Conservation (phyloP, 2,888 invertebrate genomes). For the Ophion ventricosus region DNA sequence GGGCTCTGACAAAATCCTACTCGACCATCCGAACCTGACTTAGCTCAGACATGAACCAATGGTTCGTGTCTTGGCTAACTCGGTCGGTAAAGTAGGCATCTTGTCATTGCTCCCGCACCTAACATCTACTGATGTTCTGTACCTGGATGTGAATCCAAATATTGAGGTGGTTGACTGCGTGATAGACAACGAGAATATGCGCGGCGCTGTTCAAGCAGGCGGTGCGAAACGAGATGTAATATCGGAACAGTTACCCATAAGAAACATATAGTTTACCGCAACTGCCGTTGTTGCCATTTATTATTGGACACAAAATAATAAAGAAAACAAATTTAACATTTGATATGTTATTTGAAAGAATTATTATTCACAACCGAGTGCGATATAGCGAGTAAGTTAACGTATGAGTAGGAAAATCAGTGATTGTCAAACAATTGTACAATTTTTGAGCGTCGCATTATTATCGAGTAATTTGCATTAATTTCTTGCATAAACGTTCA, state of each 20-base stretch:
- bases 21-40: too few relatives aligned
- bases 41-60: too few relatives aligned
- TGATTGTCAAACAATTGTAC: constrained; percentile 22
- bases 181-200: constrained; percentile 30
- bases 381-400: constrained; percentile 22
- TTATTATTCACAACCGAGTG: constrained; percentile 22
- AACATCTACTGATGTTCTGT: too few relatives aligned
- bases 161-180: constrained; percentile 16
- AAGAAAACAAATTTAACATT: constrained; percentile 11
- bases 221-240: constrained; percentile 45
- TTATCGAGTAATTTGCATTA: constrained; percentile 22
- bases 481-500: constrained; percentile 22
- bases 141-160: constrained; percentile 28
- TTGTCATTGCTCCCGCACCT: too few relatives aligned
- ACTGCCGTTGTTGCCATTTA: background rate
- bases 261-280: constrained; percentile 16
- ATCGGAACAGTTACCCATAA: constrained; percentile 34
- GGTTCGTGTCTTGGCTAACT: too few relatives aligned
- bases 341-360: constrained; percentile 22
- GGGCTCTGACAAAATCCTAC: too few relatives aligned
- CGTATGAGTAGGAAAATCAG: constrained; percentile 20
- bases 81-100: too few relatives aligned
- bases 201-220: constrained; percentile 21
- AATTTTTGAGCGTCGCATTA: constrained; percentile 20
- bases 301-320: constrained; percentile 26